Evolutionary conservation across 2,888 invertebrate species (phyloP).

Genomic region (Deilephila porcellus): DNA sequence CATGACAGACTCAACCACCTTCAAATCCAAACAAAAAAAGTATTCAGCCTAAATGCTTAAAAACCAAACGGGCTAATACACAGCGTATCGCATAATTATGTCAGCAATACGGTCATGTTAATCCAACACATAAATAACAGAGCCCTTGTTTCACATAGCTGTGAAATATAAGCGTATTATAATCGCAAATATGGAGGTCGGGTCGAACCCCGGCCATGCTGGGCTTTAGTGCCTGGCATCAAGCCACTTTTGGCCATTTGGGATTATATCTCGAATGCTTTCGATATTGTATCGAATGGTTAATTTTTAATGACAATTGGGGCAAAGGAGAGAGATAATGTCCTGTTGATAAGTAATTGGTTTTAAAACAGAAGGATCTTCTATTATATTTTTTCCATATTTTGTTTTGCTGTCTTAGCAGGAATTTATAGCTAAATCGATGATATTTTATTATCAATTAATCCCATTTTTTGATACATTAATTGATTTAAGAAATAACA

Average conservation of each 20-base stretch:
- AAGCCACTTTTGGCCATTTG: slow-evolving; percentile 9
- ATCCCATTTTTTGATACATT: too few species aligned
- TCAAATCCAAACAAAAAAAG: background rate
- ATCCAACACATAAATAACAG: slow-evolving; percentile 25
- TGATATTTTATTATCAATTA: too few species aligned
- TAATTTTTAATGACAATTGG: too few species aligned
- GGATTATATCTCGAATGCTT: background rate
- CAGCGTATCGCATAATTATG: background rate
- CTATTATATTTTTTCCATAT: too few species aligned
- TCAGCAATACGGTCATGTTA: slow-evolving; percentile 10
- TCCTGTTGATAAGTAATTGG: too few species aligned
- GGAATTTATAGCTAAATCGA: too few species aligned
- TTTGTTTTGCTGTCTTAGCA: too few species aligned
- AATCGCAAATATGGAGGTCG: slow-evolving; percentile 24
- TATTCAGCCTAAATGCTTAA: background rate
- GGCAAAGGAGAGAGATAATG: too few species aligned
- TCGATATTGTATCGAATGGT: background rate
- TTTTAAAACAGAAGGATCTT: too few species aligned
- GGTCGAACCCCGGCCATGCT: background rate
- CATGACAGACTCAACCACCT: too few species aligned
- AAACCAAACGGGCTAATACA: background rate
- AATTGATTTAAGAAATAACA: too few species aligned
- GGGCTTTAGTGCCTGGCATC: slow-evolving; percentile 1
- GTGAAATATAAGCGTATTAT: slow-evolving; percentile 26
- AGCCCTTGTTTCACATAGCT: slow-evolving; percentile 24